Evolutionary conservation across 2,888 invertebrate genomes (phyloP).

Genomic region (Aphodius granarius): DNA sequence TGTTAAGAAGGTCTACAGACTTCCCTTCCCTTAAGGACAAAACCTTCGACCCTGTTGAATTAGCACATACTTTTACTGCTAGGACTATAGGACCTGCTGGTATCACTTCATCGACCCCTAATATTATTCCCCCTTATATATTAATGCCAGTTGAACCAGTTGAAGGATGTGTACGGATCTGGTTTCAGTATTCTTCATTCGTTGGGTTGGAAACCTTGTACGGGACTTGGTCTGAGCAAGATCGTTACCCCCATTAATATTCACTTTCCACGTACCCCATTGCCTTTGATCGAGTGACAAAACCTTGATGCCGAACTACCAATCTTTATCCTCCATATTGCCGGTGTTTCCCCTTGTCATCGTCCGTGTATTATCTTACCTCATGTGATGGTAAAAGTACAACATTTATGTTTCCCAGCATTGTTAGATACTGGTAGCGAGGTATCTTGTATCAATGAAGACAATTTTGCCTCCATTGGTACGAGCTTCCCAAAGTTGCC

Average conservation of each 20-base stretch:
- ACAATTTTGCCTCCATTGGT: conserved; percentile 12
- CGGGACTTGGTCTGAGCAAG: not conserved
- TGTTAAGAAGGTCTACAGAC: not conserved
- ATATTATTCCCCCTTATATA: not conserved
- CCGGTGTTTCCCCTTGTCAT: not conserved
- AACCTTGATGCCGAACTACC: not conserved
- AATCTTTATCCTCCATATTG: not conserved
- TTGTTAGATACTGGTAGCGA: conserved; percentile 32
- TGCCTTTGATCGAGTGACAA: not conserved
- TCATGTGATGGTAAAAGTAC: not conserved
- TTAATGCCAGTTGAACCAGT: not conserved
- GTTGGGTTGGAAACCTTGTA: not conserved
- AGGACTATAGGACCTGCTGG: not conserved
- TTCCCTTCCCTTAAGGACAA: not conserved
- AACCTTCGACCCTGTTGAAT: not conserved
- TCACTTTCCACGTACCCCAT: not conserved
- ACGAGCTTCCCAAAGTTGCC: conserved; percentile 23
- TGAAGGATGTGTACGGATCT: not conserved
- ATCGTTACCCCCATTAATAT: not conserved
- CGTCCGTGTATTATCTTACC: not conserved
- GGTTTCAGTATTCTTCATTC: not conserved
- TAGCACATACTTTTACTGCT: not conserved
- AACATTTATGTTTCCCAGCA: not conserved
- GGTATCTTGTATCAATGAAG: conserved; percentile 29
- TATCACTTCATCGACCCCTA: not conserved